Percentiles rank a stretch among this genome's conserved stretches.
These are phyloP conservation scores for Drosophila kambysellisi DNA, from an alignment of 2,888 invertebrate species.

Conservation along the genomic window DNA sequence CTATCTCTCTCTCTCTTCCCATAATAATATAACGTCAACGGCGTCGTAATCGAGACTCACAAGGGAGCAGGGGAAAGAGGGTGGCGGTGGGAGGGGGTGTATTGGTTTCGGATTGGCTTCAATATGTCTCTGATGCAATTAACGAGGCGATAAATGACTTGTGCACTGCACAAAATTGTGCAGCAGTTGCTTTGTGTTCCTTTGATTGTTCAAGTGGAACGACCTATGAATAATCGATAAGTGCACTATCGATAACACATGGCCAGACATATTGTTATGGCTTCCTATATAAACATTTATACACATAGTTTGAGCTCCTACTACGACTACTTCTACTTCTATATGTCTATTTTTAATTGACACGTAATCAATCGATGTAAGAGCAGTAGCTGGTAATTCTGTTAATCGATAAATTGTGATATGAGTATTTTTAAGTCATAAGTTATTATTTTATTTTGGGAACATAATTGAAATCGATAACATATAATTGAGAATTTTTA, in stretches of 20 bases:
- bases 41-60: constrained; percentile 20
- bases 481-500: not conserved
- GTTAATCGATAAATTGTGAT: no score
- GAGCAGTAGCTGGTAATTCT: no score
- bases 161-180: constrained; percentile 22
- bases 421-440: no score
- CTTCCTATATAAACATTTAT: not conserved
- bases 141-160: constrained; percentile 64
- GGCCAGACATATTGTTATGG: not conserved
- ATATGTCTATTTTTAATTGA: no score
- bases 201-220: constrained; percentile 1
- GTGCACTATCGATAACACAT: constrained; percentile 36
- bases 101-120: constrained; percentile 33
- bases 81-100: not conserved
- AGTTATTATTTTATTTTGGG: no score
- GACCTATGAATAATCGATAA: not conserved
- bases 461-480: not conserved
- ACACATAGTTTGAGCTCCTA: not conserved
- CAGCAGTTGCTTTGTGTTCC: not conserved
- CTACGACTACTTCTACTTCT: not conserved
- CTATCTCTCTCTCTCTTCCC: not conserved
- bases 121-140: constrained; percentile 71
- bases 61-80: not conserved
- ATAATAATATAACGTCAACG: constrained; percentile 21
- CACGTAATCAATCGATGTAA: no score